Conservation (phyloP, 2,797 vertebrate species). For the Acestrorhynchus altus region DNA sequence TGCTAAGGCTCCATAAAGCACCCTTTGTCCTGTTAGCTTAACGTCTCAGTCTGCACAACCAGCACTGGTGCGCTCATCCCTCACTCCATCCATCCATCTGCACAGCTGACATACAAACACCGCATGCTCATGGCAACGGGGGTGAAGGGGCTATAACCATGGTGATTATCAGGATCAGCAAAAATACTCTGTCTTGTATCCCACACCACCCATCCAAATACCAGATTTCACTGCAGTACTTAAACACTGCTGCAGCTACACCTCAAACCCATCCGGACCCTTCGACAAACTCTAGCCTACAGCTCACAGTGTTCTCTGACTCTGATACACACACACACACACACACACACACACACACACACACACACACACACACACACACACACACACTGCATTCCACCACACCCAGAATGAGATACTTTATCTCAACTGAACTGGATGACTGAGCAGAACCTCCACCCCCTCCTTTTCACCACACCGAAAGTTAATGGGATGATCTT, state of each 20-base stretch:
- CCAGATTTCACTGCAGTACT: background rate
- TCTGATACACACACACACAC: slow-evolving; percentile 8
- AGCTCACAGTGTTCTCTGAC: slow-evolving; percentile 1
- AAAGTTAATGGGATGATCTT: slow-evolving; percentile 3
- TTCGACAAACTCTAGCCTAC: background rate
- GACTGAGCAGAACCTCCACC: slow-evolving; percentile 58
- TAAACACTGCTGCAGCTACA: slow-evolving; percentile 18
- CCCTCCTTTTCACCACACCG: slow-evolving; percentile 54
- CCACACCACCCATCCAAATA: slow-evolving; percentile 45
- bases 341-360: too few relatives aligned
- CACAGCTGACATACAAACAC: slow-evolving; percentile 71
- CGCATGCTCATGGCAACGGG: slow-evolving; percentile 70
- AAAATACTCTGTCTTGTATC: slow-evolving; percentile 84
- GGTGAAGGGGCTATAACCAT: slow-evolving; percentile 72
- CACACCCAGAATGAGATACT: slow-evolving; percentile 43
- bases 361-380: background rate
- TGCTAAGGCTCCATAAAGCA: slow-evolving; percentile 46
- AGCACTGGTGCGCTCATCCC: slow-evolving; percentile 61
- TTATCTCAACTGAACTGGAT: slow-evolving; percentile 48
- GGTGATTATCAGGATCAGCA: slow-evolving; percentile 77
- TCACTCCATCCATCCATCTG: slow-evolving; percentile 71
- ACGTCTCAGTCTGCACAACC: slow-evolving; percentile 19
- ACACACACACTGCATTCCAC: slow-evolving; percentile 30
- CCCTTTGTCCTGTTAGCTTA: slow-evolving; percentile 51
- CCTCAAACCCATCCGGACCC: background rate